Evolutionary conservation across 1,140 invertebrate genomes (phyloP), one percentile per base, ranked within the genome.

Genomic region (Elymnias hypermnestra): DNA sequence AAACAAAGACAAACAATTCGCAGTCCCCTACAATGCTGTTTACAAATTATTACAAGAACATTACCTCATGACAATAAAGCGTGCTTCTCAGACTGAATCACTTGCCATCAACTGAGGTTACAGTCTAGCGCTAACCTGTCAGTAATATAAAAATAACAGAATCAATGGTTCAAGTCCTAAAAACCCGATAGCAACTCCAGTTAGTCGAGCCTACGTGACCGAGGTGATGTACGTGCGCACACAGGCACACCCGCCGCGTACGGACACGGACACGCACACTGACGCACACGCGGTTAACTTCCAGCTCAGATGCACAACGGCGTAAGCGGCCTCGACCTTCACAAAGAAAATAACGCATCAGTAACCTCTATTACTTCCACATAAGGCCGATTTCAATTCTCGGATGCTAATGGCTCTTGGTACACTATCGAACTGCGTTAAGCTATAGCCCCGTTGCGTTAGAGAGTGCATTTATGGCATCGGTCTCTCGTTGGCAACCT

Each of bases 381-480:
- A 43, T 66, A 82, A 58, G 37, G 57, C 57, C n/a, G 7, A 55
- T 53, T 63, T 62, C 58, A 36, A 45, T 39, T 51, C 50, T 41
- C 21, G 15, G 23, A 36, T 42, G 29, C 39, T 18, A 39, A 37
- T 46, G 67, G 42, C 58, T 55, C 33, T 66, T 77, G 51, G n/a
- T 41, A n/a, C 62, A 13, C 38, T 51, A 15, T 37, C 31, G n/a
- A 29, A 26, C 22, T 45, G 45, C 9, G 19, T 9, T n/a, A 28
- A 37, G 63, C 63, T 64, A 67, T 74, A 75, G 71, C 67, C 57
- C 63, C 66, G 77, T 74, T 78, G 74, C 77, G 72, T 69, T 74
- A 66, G 72, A 66, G 72, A 77, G 74, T 83, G 79, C 79, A 83
- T 83, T 79, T 82, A 83, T 81, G 76, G 79, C 63, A 71, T 62